These are phyloP conservation scores for Petrocephalus sullivani DNA, from an alignment of 2,797 vertebrate species.

Conservation along the genomic window DNA sequence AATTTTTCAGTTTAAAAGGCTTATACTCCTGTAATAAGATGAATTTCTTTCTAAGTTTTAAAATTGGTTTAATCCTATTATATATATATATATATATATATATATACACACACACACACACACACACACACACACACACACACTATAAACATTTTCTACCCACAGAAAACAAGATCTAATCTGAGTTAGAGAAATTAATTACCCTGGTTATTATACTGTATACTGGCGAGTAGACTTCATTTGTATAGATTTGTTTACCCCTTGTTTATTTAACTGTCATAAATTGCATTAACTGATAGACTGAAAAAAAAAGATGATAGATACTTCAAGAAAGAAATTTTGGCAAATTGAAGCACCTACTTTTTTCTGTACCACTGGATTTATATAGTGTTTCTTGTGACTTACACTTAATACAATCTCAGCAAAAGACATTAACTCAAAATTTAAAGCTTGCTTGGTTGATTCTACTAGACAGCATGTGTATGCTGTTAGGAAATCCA, in stretches of 20 bases:
- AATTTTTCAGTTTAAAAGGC: neutral
- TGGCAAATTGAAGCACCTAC: neutral
- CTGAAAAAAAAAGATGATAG: neutral
- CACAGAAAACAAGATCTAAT: neutral
- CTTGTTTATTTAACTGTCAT: neutral
- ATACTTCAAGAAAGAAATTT: neutral
- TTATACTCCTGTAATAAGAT: neutral
- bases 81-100: too few relatives aligned
- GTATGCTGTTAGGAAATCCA: conserved; percentile 31
- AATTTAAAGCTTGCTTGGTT: conserved; percentile 30
- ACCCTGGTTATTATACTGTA: neutral
- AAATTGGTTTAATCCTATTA: neutral
- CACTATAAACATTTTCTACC: neutral
- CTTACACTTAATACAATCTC: conserved; percentile 23
- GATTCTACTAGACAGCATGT: conserved; percentile 28
- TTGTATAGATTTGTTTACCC: neutral
- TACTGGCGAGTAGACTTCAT: neutral
- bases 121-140: too few relatives aligned
- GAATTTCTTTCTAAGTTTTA: neutral
- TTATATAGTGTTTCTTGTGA: conserved; percentile 20
- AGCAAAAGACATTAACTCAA: conserved; percentile 30
- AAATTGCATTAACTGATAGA: neutral
- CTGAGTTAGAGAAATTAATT: neutral
- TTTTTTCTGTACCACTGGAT: conserved; percentile 5
- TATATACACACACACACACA: too few relatives aligned